These are phyloP conservation scores for Dryobotodes eremita DNA, from an alignment of 2,888 invertebrate species.

Conservation along the genomic window DNA sequence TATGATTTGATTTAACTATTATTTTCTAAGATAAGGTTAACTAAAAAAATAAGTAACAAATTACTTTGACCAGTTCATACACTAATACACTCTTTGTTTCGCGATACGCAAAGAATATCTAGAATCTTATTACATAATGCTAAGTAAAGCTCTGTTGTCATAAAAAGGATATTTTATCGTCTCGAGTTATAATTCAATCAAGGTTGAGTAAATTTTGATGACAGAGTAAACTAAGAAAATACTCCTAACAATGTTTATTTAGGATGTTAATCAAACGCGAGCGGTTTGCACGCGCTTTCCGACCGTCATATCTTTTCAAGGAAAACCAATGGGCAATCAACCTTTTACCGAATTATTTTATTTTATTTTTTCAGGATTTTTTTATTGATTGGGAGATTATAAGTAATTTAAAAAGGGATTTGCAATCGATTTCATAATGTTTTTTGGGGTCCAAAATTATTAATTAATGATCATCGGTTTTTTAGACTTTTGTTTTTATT, in stretches of 20 bases:
- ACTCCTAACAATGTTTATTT: slow-evolving; percentile 67
- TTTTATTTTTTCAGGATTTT: background rate
- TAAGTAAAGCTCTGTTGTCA: slow-evolving; percentile 35
- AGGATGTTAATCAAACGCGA: slow-evolving; percentile 59
- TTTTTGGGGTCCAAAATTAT: background rate
- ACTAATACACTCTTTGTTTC: slow-evolving; percentile 5
- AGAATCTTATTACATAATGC: slow-evolving; percentile 24
- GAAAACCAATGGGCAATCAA: background rate
- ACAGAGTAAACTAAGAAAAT: slow-evolving; percentile 63
- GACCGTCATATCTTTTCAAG: background rate
- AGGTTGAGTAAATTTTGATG: slow-evolving; percentile 62
- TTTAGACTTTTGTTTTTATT: too few relatives aligned
- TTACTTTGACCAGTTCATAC: background rate
- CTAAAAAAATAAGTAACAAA: background rate
- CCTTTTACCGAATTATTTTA: background rate
- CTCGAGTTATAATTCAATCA: slow-evolving; percentile 67
- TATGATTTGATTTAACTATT: background rate
- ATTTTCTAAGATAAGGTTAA: background rate
- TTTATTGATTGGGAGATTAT: background rate
- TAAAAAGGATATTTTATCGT: slow-evolving; percentile 55
- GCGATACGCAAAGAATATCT: slow-evolving; percentile 12
- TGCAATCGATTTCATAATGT: background rate
- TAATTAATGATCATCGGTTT: too few relatives aligned
- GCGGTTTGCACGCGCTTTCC: slow-evolving; percentile 31
- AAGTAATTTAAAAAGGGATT: background rate